Conservation (phyloP, 2,113 vertebrate species). For the Cyphomyrus discorhynchus region DNA sequence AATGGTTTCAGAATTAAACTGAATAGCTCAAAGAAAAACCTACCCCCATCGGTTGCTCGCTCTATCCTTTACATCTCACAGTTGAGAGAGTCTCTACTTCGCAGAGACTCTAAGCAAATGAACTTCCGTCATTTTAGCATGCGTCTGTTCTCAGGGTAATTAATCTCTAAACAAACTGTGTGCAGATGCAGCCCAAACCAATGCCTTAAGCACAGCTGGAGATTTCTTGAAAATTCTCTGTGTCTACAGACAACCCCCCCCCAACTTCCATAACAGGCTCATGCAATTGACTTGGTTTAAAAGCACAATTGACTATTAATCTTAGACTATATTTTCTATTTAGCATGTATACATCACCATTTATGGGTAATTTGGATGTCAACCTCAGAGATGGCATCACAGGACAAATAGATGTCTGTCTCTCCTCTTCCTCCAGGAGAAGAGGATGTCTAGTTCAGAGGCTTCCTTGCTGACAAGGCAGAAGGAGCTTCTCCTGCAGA, state of each 20-base stretch:
- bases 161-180: not conserved
- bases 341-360: not conserved
- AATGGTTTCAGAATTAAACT: not conserved
- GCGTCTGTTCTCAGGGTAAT: not conserved
- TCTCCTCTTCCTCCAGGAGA: conserved; percentile 61
- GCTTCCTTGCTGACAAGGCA: conserved; percentile 65
- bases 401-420: not conserved
- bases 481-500: conserved; percentile 77
- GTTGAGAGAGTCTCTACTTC: too few species aligned
- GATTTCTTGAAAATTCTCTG: not conserved
- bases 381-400: not conserved
- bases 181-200: not conserved
- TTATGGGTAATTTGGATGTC: not conserved
- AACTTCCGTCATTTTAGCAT: not conserved
- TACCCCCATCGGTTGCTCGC: too few species aligned
- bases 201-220: not conserved
- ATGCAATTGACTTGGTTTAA: not conserved
- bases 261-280: not conserved
- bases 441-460: conserved; percentile 64
- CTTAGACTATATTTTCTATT: not conserved
- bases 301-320: not conserved
- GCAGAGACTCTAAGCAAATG: not conserved
- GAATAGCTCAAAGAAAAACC: not conserved
- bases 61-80: too few species aligned
- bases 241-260: not conserved